Base-by-base conservation (phyloP, 2,113 vertebrate genomes). In the Salvelinus alpinus region DNA sequence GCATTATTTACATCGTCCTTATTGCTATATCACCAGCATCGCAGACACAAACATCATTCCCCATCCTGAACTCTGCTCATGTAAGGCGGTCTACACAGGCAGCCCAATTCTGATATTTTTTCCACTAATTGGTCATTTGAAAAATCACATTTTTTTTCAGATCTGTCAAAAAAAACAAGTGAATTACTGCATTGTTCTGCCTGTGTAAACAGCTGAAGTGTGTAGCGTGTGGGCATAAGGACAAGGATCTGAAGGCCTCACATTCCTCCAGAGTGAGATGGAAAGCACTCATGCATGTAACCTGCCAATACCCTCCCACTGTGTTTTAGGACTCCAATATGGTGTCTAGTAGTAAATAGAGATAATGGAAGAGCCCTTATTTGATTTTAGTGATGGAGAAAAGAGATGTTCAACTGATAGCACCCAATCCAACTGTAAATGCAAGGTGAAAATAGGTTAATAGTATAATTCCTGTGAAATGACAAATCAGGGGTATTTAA, bases 1-100 rank as follows among this genome's bases (percentile, higher is more conserved):
- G 76, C 90, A 89, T 87, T 87, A 89, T 80, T 85, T 87, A 91
- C 88, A 92, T 93, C 91, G 91, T 93, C 91, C 91, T 92, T 92
- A 91, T 90, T 91, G 91, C 89, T 89, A 92, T 90, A 85, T 81
- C 73, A 71, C 71, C 75, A 75, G 34, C 71, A 73, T 79, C 24
- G 24, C 24, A 24, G 1, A 76, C 82, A 51, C 14, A 74, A 5
- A 70, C 51, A 27, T 29, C 54, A 57, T 57, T 54, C 71, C 22
- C 14, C 27, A 60, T 71, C 14, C 38, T 64, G 20, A 70, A 71
- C 31, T 7, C 72, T 54, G 57, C 73, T 73, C 5, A 14, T 80
- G 68, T 65, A 31, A 79, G 70, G 7, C 38, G 2, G 38, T 44
- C 0, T 44, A 44, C 38, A 44, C 38, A 11, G 9, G 38, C 38